Base-by-base conservation (phyloP, 1,140 invertebrate species). In the Lordiphosa clarofinis region DNA sequence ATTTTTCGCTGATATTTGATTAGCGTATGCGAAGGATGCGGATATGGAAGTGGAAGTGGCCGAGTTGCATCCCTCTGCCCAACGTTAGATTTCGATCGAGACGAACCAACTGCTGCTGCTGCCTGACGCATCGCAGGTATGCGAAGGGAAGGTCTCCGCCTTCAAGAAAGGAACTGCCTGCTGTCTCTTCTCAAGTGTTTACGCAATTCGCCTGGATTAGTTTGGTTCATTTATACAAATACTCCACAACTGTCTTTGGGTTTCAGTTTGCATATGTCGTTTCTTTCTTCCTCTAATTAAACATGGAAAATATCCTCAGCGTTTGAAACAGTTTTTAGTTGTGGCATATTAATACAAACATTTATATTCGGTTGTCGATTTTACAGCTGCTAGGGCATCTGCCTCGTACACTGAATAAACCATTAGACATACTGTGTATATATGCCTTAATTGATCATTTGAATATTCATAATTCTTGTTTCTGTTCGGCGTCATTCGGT, bases 261-360 rank as follows among this genome's bases (percentile, higher is more conserved):
- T 21, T 33, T 13, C 47, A 49, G 47, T 49, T 49, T 49, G 47
- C 47, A 49, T 49, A 49, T 49, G 47, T 49, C 47, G 47, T 46
- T 46, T 46, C 43, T 24, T 46, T 33, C 31, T 49, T 46, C 19
- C 15, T 37, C 33, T 49, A 49, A 49, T 49, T 49, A 49, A 49
- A 49, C 47, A 49, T 49, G 28, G 31, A 12, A 35, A 21, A 36
- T 48, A 33, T 48, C 15, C 46, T 36, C 15, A 15, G 33, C 47
- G 33, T 37, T 49, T 49, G 47, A 11, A 33, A 36, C 47, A 49
- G 46, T 49, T 49, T 49, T 44, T 28, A 44, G 43, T 44, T 44
- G 43, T 31, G 43, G 43, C 31, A 44, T n/a, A 19, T 19, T 19
- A 19, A 19, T 19, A 19, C 19, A 19, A 19, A 19, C 19, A 19